phyloP scores from a whole-genome alignment of 2,113 vertebrate species.

The Atrichornis clamosus region DNA sequence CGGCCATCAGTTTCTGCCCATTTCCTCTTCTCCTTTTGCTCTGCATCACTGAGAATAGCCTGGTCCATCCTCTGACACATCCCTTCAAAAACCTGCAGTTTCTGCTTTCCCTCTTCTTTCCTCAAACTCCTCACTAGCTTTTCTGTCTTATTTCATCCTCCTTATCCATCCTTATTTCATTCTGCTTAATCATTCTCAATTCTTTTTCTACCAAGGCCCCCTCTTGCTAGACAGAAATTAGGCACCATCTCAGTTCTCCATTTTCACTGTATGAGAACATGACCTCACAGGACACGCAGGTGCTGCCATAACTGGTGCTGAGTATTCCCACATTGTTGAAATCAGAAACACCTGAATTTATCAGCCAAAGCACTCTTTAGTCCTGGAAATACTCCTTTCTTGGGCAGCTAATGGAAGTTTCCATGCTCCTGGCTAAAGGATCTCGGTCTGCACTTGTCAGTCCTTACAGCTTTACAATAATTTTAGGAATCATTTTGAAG shows the following conservation, averaged over 20 bases:
- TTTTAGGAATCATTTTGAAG: background rate
- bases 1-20: background rate
- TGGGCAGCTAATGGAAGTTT: background rate
- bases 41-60: background rate
- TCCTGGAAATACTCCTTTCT: background rate
- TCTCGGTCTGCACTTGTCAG: background rate
- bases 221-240: background rate
- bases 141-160: background rate
- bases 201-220: background rate
- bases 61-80: background rate
- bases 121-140: background rate
- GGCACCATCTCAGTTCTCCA: background rate
- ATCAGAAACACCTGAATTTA: background rate
- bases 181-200: background rate
- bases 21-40: background rate
- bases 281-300: background rate
- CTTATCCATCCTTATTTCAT: no score
- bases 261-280: accelerated
- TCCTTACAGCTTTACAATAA: background rate
- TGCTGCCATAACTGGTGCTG: background rate
- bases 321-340: background rate
- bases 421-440: background rate
- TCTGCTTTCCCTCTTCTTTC: background rate
- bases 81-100: background rate
- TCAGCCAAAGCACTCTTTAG: background rate